A percentile compares a stretch with the other conserved stretches of the same genome.
These are phyloP conservation scores for Lymantria dispar DNA, from an alignment of 2,888 invertebrate genomes.

Conservation along the genomic window DNA sequence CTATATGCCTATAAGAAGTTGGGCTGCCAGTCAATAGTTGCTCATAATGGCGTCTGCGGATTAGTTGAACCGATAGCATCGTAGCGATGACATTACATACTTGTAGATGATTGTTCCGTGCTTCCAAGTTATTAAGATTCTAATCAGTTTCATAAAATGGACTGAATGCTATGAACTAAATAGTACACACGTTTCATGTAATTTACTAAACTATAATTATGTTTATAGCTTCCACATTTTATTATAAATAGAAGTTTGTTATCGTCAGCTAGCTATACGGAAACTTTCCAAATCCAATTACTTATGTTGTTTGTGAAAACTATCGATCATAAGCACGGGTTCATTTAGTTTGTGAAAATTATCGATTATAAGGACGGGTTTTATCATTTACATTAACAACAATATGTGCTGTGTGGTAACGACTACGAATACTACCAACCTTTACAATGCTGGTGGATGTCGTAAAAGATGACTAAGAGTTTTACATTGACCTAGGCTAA, in stretches of 20 bases:
- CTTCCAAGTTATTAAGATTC: conserved; percentile 43
- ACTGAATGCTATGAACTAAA: conserved; percentile 41
- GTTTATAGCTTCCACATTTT: conserved; percentile 37
- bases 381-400: too few species aligned
- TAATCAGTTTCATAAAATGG: conserved; percentile 48
- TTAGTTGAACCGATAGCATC: conserved; percentile 21
- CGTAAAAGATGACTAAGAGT: too few species aligned
- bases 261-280: conserved; percentile 4
- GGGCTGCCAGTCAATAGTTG: conserved; percentile 1
- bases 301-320: conserved; percentile 13
- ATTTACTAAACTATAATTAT: conserved; percentile 49
- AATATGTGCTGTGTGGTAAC: too few species aligned
- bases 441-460: too few species aligned
- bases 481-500: too few species aligned
- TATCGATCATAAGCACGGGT: conserved; percentile 5
- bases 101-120: conserved; percentile 28
- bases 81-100: conserved; percentile 23
- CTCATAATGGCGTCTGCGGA: conserved; percentile 10
- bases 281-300: conserved; percentile 16
- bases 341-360: too few species aligned
- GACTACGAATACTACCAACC: too few species aligned
- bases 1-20: too few species aligned
- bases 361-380: too few species aligned
- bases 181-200: conserved; percentile 42
- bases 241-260: conserved; percentile 33